phyloP scores from a whole-genome alignment of 2,797 vertebrate species.

The Microctenopoma steveboyesi region DNA sequence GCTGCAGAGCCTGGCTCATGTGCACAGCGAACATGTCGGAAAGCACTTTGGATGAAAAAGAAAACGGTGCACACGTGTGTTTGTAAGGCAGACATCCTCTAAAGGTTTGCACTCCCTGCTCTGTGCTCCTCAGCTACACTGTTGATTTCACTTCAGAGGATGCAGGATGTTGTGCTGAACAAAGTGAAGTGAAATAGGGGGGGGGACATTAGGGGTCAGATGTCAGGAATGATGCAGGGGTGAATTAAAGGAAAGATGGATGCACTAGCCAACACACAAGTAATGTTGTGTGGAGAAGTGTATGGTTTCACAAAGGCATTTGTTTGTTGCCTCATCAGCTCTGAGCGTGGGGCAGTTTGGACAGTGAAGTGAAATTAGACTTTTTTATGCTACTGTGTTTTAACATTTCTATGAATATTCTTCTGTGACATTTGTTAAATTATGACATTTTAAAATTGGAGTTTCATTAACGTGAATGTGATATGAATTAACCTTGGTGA shows the following conservation, averaged over 20 bases:
- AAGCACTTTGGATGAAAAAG: too few relatives aligned
- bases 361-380: not conserved
- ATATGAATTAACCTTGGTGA: not conserved
- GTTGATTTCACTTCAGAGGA: too few relatives aligned
- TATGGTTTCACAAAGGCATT: not conserved
- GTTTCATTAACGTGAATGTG: not conserved
- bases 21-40: too few relatives aligned
- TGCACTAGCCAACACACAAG: not conserved
- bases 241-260: constrained; percentile 19
- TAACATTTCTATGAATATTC: too few relatives aligned
- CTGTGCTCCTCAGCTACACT: too few relatives aligned
- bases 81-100: too few relatives aligned
- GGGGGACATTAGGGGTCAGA: constrained; percentile 44
- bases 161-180: constrained; percentile 44
- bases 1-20: not conserved
- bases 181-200: not conserved
- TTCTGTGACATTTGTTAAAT: not conserved
- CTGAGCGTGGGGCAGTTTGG: not conserved
- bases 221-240: constrained; percentile 38
- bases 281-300: not conserved
- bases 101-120: too few relatives aligned
- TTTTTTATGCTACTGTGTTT: not conserved
- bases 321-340: not conserved
- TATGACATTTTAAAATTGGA: not conserved
- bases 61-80: too few relatives aligned